Conservation (phyloP, 2,888 invertebrate genomes). For the Diarsia dahlii region DNA sequence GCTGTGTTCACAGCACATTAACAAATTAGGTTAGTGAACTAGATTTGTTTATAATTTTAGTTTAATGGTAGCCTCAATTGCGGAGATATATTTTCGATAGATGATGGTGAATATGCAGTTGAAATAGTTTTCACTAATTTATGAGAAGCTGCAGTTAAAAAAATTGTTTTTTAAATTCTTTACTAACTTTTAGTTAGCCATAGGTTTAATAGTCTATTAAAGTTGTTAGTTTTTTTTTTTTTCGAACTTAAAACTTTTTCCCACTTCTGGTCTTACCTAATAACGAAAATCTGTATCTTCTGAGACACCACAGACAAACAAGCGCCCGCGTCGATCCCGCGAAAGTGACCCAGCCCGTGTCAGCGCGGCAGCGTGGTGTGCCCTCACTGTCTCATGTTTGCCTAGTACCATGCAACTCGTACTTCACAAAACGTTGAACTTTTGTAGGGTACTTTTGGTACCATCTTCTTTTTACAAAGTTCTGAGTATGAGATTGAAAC, state of each 20-base stretch:
- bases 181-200: not conserved
- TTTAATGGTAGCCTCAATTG: constrained; percentile 27
- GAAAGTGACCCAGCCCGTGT: constrained; percentile 24
- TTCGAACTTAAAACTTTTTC: not conserved
- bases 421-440: constrained; percentile 32
- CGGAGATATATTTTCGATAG: not conserved
- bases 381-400: constrained; percentile 26
- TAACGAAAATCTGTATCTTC: constrained; percentile 2
- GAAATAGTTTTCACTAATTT: not conserved
- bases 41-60: constrained; percentile 55
- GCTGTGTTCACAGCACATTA: constrained; percentile 43
- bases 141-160: not conserved
- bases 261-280: not conserved
- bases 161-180: not conserved
- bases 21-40: constrained; percentile 62
- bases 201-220: no score
- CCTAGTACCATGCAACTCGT: not conserved
- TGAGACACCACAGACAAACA: not conserved
- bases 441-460: not conserved
- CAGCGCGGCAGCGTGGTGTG: constrained; percentile 15
- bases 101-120: not conserved
- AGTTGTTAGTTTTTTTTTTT: no score
- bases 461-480: not conserved
- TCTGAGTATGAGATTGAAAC: constrained; percentile 6
- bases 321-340: constrained; percentile 28